Percentiles rank a stretch among this genome's conserved stretches.
These are phyloP conservation scores for Melieria crassipennis DNA, from an alignment of 2,888 invertebrate genomes.

Conservation along the genomic window DNA sequence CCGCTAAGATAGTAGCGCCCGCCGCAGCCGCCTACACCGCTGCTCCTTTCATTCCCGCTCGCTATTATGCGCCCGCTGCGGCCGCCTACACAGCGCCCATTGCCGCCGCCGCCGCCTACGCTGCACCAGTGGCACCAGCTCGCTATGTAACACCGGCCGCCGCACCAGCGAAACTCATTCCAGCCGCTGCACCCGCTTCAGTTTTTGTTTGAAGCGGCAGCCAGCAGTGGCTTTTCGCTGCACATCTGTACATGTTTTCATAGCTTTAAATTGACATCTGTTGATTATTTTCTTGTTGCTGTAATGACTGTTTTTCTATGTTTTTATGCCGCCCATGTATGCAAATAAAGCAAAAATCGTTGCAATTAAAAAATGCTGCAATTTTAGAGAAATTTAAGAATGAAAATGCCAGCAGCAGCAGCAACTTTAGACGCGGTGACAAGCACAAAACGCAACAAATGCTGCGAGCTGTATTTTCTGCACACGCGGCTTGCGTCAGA, in stretches of 20 bases:
- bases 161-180: slow-evolving; percentile 22
- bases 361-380: too few relatives aligned
- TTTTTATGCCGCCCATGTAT: not conserved
- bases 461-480: too few relatives aligned
- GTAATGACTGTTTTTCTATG: slow-evolving; percentile 7
- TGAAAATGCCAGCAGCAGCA: too few relatives aligned
- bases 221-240: not conserved
- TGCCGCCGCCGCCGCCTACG: slow-evolving; percentile 40
- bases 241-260: not conserved
- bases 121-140: slow-evolving; percentile 25
- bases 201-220: slow-evolving; percentile 10
- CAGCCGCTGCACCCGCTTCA: slow-evolving; percentile 21
- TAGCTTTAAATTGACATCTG: slow-evolving; percentile 28
- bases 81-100: slow-evolving; percentile 42
- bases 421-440: too few relatives aligned
- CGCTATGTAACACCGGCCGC: slow-evolving; percentile 36
- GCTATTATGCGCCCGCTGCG: slow-evolving; percentile 27
- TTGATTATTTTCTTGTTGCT: slow-evolving; percentile 13
- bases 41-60: slow-evolving; percentile 31
- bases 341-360: not conserved
- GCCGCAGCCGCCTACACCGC: slow-evolving; percentile 40
- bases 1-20: slow-evolving; percentile 35
- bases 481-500: too few relatives aligned
- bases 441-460: too few relatives aligned
- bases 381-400: too few relatives aligned